phyloP scores from a whole-genome alignment of 53 echinoderm and acorn worm genomes.

The Stichopus horrens region DNA sequence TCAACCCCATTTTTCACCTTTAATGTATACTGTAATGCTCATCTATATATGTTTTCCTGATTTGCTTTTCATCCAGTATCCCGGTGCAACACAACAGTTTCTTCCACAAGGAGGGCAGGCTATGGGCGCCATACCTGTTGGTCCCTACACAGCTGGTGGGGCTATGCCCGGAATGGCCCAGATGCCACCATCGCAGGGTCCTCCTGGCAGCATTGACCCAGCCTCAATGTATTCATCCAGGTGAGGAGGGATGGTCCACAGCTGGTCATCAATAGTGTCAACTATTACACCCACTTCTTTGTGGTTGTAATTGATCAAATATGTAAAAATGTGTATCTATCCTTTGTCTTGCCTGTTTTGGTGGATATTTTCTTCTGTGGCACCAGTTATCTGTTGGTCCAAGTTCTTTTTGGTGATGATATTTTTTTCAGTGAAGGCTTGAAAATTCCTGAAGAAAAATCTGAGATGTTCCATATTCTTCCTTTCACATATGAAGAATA shows the following conservation, averaged over 20 bases:
- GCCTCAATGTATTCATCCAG: constrained; percentile 26
- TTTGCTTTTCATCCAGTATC: not conserved
- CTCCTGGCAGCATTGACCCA: constrained; percentile 8
- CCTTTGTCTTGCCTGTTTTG: no score
- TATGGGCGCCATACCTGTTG: constrained; percentile 23
- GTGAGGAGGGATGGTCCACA: not conserved
- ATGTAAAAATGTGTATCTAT: not conserved
- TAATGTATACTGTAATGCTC: no score
- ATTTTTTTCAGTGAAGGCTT: no score
- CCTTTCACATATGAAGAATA: no score
- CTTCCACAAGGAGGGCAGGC: constrained; percentile 7
- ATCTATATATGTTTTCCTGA: not conserved
- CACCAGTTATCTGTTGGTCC: no score
- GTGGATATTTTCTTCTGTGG: no score
- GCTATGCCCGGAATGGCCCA: constrained; percentile 45
- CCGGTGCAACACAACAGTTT: not conserved
- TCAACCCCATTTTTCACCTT: no score
- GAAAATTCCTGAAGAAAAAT: no score
- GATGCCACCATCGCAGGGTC: constrained; percentile 48
- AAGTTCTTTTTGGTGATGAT: no score
- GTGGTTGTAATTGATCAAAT: not conserved
- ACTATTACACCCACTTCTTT: not conserved
- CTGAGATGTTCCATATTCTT: no score
- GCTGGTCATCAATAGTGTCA: not conserved
- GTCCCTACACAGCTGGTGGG: constrained; percentile 10